Base-by-base conservation (phyloP, 2,888 invertebrate species). In the Torymus texanus region DNA sequence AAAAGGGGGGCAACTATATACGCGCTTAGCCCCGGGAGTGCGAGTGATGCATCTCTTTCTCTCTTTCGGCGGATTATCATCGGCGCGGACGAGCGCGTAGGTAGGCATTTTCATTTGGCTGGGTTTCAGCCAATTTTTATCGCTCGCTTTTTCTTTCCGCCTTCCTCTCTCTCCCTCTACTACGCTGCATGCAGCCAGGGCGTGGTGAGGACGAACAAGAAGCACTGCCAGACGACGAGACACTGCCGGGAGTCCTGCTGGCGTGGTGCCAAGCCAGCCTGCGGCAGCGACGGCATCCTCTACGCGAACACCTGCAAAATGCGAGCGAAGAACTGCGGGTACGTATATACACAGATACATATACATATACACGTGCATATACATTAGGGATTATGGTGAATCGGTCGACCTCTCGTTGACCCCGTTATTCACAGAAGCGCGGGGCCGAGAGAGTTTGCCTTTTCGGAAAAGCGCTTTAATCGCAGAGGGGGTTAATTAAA, bases 241-340 rank as follows among this genome's bases (percentile, higher is more conserved):
- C 97, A 97, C 90, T 97, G 97, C 89, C 93, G 97, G 41, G 97
- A 97, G 89, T 95, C 96, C 2, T 97, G 97, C 88, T 97, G 97
- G 96, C 93, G 97, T 55, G 96, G 96, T 18, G 96, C 96, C 65
- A 93, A 96, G 84, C 96, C 97, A 4, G 96, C 96, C 10, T 97
- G 97, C 87, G 97, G 96, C 0, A 97, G 97, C 12, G 97, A 97
- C 88, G 96, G 97, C 0, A 95, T 96, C 84, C 92, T 97, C 63
- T 97, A 97, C 90, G 94, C 96, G 62, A 97, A 96, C 90, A 95
- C 96, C 72, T 97, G 97, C 88, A 94, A 96, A 87, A 97, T 97
- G 97, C 96, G 96, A 89, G 94, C 96, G 56, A 96, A 97, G 86
- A 97, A 97, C 89, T 97, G 97, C 91, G 97, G 97, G 95, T 95